Evolutionary conservation across 2,888 invertebrate genomes (phyloP).

Genomic region (Leptogaster cylindrica): DNA sequence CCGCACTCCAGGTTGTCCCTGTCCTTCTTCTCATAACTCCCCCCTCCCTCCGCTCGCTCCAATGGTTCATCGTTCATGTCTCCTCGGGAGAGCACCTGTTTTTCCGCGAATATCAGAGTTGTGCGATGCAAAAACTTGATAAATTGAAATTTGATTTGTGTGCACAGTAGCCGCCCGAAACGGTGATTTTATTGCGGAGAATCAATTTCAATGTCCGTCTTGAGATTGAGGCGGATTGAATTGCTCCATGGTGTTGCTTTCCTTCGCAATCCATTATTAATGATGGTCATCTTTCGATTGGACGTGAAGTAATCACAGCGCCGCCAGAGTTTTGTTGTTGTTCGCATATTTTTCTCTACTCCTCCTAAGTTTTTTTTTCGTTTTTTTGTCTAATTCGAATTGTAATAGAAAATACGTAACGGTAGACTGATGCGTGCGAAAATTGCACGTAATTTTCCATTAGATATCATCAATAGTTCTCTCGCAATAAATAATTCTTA

Average conservation of each 20-base stretch:
- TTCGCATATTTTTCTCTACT: no score
- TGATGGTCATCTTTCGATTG: constrained; percentile 13
- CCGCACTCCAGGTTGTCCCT: no score
- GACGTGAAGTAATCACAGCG: constrained; percentile 24
- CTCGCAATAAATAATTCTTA: background rate
- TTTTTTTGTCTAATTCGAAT: no score
- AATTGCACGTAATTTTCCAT: background rate
- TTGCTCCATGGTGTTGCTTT: background rate
- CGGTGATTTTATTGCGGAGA: constrained; percentile 28
- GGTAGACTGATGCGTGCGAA: constrained; percentile 11
- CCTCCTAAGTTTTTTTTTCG: constrained; percentile 15
- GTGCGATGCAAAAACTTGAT: constrained; percentile 37
- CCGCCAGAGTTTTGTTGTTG: background rate
- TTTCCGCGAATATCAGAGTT: background rate
- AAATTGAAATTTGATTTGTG: constrained; percentile 41
- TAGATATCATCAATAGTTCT: background rate
- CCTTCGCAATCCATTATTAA: constrained; percentile 18
- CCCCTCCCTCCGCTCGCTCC: no score
- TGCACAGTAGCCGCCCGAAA: constrained; percentile 32
- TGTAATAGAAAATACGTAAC: background rate
- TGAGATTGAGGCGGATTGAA: constrained; percentile 26
- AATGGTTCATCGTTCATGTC: background rate
- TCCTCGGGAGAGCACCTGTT: constrained; percentile 3
- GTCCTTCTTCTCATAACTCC: no score
- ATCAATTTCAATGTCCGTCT: constrained; percentile 32